phyloP scores from a whole-genome alignment of 1,140 invertebrate species.

The Tyrophagus putrescentiae region DNA sequence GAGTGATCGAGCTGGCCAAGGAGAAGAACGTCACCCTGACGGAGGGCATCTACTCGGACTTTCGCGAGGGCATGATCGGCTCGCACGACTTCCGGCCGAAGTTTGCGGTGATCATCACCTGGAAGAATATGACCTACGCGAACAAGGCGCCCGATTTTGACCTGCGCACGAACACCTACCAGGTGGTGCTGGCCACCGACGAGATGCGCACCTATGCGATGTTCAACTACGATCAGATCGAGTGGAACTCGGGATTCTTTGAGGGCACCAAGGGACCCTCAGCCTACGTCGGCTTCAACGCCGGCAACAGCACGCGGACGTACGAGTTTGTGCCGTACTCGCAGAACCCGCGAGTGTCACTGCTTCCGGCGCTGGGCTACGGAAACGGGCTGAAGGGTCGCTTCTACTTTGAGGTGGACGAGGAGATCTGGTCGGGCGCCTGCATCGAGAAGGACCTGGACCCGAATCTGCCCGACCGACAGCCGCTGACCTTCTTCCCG shows the following conservation, averaged over 20 bases:
- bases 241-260: conserved; percentile 67
- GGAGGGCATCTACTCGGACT: conserved; percentile 70
- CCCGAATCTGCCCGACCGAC: conserved; percentile 29
- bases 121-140: conserved; percentile 86
- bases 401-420: conserved; percentile 85
- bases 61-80: conserved; percentile 74
- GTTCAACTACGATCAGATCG: conserved; percentile 76
- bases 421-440: conserved; percentile 76
- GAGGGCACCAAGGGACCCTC: conserved; percentile 68
- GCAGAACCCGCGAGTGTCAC: conserved; percentile 62
- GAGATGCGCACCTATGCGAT: conserved; percentile 85
- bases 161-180: conserved; percentile 75
- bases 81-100: conserved; percentile 73
- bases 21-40: conserved; percentile 47
- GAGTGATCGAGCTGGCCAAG: conserved; percentile 25
- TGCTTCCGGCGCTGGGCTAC: conserved; percentile 63
- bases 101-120: conserved; percentile 76
- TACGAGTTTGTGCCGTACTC: conserved; percentile 82
- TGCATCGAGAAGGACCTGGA: conserved; percentile 42
- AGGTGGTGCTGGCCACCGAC: conserved; percentile 78
- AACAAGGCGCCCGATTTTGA: conserved; percentile 51
- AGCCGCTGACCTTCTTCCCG: conserved; percentile 70
- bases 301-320: conserved; percentile 75
- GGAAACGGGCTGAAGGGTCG: conserved; percentile 71
- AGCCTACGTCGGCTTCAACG: conserved; percentile 85